Evolutionary conservation across 2,113 vertebrate species (phyloP).

Genomic region (Aleadryas rufinucha): DNA sequence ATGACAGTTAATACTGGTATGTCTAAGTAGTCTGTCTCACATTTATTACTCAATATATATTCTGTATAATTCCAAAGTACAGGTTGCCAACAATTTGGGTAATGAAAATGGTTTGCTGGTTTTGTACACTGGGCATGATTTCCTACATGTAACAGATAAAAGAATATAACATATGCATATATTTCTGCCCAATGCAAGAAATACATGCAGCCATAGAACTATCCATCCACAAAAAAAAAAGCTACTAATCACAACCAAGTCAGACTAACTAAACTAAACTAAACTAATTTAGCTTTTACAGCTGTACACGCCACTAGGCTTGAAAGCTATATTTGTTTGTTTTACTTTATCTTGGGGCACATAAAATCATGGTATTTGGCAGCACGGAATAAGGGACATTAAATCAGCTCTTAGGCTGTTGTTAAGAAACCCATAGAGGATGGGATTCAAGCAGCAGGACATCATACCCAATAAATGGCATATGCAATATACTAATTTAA

Average conservation of each 20-base stretch:
- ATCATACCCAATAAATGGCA: constrained; percentile 84
- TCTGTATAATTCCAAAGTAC: constrained; percentile 33
- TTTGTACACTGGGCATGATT: background rate
- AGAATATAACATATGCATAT: background rate
- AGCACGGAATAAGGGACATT: constrained; percentile 76
- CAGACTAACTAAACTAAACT: background rate
- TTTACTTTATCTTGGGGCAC: background rate
- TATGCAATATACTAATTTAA: constrained; percentile 83
- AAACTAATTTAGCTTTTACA: background rate
- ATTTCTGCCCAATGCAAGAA: constrained; percentile 16
- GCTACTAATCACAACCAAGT: background rate
- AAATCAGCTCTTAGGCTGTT: constrained; percentile 83
- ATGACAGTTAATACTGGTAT: constrained; percentile 6
- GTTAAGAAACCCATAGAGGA: constrained; percentile 83
- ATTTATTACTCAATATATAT: background rate
- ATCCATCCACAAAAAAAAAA: background rate
- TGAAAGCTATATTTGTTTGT: background rate
- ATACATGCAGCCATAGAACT: background rate
- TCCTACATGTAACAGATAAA: background rate
- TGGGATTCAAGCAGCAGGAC: constrained; percentile 84
- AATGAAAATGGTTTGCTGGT: background rate
- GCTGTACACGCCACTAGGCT: background rate
- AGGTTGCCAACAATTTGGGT: background rate
- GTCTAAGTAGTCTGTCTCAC: background rate
- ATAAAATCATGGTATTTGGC: constrained; percentile 68